Base-by-base conservation (phyloP, 2,888 invertebrate species). In the Girardia tigrina region DNA sequence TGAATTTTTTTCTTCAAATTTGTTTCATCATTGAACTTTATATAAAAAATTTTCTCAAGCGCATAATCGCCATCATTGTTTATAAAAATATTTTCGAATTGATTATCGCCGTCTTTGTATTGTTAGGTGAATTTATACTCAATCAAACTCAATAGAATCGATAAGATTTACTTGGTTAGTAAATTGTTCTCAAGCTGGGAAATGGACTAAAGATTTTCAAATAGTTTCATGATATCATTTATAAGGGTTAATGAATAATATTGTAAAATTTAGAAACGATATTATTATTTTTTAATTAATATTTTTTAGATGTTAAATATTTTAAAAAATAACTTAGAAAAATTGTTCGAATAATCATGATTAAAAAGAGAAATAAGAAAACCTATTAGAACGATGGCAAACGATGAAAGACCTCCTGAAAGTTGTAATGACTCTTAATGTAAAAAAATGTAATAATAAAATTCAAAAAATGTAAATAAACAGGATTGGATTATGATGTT, bases 121-220 rank as follows among this genome's bases (percentile, higher is more conserved):
- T 56, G n/a, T n/a, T 71, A 28, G 2, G 71, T 72, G 20, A 72
- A 26, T 12, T 72, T 27, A 36, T 72, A 36, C 29, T 72, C 73
- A 4, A 72, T 26, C 1, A 28, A 56, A 12, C 73, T 36, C 8
- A 72, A 36, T 2, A 72, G 16, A 8, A 72, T 29, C 4, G 73
- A 72, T 6, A 72, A 20, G 36, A 72, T 29, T 8, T 29, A 20
- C 1, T 29, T 29, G 23, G 28, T 72, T 2, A 42, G 73, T 8
- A 6, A 56, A 2, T 4, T 8, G 56, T 16, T 56, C 23, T 56
- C 56, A 4, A 8, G n/a, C 23, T 56, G n/a, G 23, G 56, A 56
- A 4, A 16, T 56, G 6, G 56, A 56, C n/a, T 20, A 23, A n/a
- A 56, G n/a, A 56, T n/a, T 56, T 16, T 56, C 56, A 56, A 56